A percentile compares a stretch with the other conserved stretches of the same genome.
Evolutionary conservation across 2,888 invertebrate species (phyloP).

Genomic region (Cephus rjabovi): DNA sequence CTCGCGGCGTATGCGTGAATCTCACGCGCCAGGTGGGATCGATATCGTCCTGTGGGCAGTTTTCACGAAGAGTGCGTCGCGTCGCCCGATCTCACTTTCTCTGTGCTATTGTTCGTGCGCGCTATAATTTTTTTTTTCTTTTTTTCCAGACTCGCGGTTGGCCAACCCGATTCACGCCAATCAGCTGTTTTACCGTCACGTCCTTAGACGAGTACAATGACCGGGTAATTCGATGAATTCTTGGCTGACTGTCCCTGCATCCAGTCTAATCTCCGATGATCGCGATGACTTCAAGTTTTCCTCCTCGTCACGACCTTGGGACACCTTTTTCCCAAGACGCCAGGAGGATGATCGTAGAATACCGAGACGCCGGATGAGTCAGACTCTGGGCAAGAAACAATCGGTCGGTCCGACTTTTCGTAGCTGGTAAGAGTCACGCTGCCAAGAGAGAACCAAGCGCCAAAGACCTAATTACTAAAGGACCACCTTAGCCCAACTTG

Average conservation of each 20-base stretch:
- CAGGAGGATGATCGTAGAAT: background rate
- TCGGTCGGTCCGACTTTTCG: background rate
- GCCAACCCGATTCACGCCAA: conserved; percentile 34
- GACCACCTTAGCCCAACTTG: background rate
- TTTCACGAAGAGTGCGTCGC: background rate
- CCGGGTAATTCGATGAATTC: conserved; percentile 32
- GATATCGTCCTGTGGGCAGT: background rate
- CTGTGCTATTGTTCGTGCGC: conserved; percentile 19
- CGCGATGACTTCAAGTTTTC: background rate
- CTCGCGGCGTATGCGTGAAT: background rate
- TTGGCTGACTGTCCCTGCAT: background rate
- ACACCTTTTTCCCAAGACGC: background rate
- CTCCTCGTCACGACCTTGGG: background rate
- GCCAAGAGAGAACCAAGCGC: background rate
- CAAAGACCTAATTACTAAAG: background rate
- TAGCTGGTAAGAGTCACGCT: background rate
- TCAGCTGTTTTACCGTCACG: conserved; percentile 39
- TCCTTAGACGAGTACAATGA: conserved; percentile 40
- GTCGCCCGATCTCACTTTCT: conserved; percentile 35
- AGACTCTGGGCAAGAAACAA: background rate
- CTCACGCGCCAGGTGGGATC: background rate
- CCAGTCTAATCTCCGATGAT: background rate
- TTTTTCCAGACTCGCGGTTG: conserved; percentile 28
- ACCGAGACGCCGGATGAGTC: background rate
- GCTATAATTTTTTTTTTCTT: background rate